A percentile compares a stretch with the other conserved stretches of the same genome.
Evolutionary conservation across 2,113 vertebrate genomes (phyloP).

Genomic region (Sander vitreus): DNA sequence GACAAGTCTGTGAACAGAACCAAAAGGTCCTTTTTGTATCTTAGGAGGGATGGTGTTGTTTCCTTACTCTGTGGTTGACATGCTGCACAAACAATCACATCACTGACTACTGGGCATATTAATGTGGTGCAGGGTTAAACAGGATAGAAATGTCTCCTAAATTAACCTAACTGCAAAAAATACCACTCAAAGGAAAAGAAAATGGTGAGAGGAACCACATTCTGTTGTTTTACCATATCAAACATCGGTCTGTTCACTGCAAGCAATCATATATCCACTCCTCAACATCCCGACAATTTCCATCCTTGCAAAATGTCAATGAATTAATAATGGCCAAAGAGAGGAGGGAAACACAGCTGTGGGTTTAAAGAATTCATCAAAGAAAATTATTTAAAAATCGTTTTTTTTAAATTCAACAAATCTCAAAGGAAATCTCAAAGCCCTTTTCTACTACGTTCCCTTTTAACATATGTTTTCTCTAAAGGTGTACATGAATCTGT

Average conservation of each 20-base stretch:
- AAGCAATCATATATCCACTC: constrained; percentile 60
- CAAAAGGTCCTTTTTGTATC: constrained; percentile 33
- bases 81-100: constrained; percentile 15
- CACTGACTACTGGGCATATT: constrained; percentile 8
- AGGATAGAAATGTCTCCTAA: constrained; percentile 18
- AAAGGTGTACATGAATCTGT: constrained; percentile 18
- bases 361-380: constrained; percentile 76
- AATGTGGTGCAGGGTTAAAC: constrained; percentile 12
- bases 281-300: constrained; percentile 65
- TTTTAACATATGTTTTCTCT: constrained; percentile 37
- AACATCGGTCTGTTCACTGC: constrained; percentile 46
- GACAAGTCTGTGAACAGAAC: constrained; percentile 46
- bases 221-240: constrained; percentile 21
- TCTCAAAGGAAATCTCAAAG: constrained; percentile 48
- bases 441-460: constrained; percentile 8
- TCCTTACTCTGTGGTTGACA: constrained; percentile 36
- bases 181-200: background rate
- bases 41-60: constrained; percentile 14
- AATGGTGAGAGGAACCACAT: constrained; percentile 11
- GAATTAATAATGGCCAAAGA: constrained; percentile 73
- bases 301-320: constrained; percentile 71
- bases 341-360: constrained; percentile 59
- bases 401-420: constrained; percentile 70
- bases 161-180: constrained; percentile 13
- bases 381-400: constrained; percentile 71